Evolutionary conservation across 2,797 vertebrate genomes (phyloP).

Genomic region (Yasuhikotakia modesta): DNA sequence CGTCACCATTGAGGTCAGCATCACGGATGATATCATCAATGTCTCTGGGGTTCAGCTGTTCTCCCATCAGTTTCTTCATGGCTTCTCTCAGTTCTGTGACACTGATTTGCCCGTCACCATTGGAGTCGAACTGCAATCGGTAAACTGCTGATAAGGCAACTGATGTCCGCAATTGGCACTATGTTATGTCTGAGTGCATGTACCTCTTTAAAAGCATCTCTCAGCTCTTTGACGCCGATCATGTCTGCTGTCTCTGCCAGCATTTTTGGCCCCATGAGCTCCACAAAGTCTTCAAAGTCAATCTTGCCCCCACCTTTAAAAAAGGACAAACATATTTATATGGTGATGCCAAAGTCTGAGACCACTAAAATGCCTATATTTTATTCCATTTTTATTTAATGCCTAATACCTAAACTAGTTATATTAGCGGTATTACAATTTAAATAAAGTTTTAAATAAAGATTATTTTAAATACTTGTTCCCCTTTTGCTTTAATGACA

Average conservation of each 20-base stretch:
- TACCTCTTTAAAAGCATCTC: conserved; percentile 91
- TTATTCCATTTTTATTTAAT: neutral
- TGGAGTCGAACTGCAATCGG: conserved; percentile 85
- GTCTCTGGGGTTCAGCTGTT: conserved; percentile 88
- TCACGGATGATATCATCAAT: conserved; percentile 92
- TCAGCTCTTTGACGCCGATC: conserved; percentile 92
- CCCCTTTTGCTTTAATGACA: no score
- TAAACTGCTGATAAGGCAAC: neutral
- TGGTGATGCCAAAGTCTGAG: neutral
- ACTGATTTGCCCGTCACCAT: conserved; percentile 91
- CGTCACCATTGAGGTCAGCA: conserved; percentile 90
- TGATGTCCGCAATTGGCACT: neutral
- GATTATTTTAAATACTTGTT: no score
- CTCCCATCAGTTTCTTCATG: conserved; percentile 91
- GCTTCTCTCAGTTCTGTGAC: conserved; percentile 87
- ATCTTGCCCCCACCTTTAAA: conserved; percentile 83
- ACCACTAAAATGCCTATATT: neutral
- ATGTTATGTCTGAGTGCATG: neutral
- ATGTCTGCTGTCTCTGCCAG: conserved; percentile 93
- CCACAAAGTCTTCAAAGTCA: conserved; percentile 95
- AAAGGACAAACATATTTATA: neutral
- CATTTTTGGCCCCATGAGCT: conserved; percentile 97
- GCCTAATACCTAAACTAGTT: no score
- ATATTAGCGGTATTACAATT: no score
- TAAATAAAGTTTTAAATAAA: no score